Percentiles rank a stretch among this genome's conserved stretches.
phyloP scores from a whole-genome alignment of 64 coral and sea anemone genomes.

The Dendrophyllia cribrosa region DNA sequence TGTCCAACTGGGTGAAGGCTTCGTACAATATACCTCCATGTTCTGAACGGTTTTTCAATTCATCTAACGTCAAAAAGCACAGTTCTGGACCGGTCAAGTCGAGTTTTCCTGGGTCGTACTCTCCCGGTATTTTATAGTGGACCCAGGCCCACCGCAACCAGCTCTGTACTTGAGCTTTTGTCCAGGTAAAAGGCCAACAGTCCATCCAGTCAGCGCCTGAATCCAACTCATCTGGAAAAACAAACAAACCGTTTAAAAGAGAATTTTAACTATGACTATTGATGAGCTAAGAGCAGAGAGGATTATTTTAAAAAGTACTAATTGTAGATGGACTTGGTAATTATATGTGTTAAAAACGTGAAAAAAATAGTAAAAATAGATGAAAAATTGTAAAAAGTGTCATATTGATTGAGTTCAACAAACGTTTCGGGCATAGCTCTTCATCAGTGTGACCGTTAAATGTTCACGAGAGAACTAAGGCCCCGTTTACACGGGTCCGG shows the following conservation, averaged over 20 bases:
- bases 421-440: too few relatives aligned
- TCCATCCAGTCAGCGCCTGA: constrained; percentile 3
- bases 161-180: constrained; percentile 41
- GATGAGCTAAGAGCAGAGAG: too few relatives aligned
- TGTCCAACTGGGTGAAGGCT: constrained; percentile 32
- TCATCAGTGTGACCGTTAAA: too few relatives aligned
- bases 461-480: too few relatives aligned
- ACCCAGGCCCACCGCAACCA: constrained; percentile 56
- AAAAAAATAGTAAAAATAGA: too few relatives aligned
- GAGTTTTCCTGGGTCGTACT: background rate
- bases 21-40: constrained; percentile 49
- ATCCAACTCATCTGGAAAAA: background rate
- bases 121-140: constrained; percentile 18
- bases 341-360: too few relatives aligned
- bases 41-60: constrained; percentile 45
- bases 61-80: constrained; percentile 17
- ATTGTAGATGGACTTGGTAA: too few relatives aligned
- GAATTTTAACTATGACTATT: background rate
- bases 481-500: too few relatives aligned
- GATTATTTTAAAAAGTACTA: too few relatives aligned
- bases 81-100: constrained; percentile 49
- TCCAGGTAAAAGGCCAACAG: constrained; percentile 38
- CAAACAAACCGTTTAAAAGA: background rate
- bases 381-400: too few relatives aligned
- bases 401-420: too few relatives aligned